phyloP scores from a whole-genome alignment of 2,888 invertebrate genomes.

The Rhagonycha fulva region DNA sequence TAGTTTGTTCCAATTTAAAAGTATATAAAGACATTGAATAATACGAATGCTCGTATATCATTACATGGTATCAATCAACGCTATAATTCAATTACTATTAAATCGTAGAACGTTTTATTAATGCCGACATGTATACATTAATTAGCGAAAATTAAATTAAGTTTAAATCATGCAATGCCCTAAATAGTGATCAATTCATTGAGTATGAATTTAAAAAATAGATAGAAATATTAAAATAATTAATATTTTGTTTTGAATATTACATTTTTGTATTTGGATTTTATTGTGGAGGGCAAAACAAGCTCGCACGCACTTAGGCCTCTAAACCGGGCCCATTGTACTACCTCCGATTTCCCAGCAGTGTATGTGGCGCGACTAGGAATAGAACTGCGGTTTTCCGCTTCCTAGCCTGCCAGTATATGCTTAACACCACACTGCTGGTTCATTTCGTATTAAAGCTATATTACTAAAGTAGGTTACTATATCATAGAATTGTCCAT shows the following conservation, averaged over 20 bases:
- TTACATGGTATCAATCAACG: neutral
- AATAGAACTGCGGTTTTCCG: too few relatives aligned
- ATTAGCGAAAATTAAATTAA: neutral
- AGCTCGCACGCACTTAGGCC: too few relatives aligned
- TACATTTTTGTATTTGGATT: too few relatives aligned
- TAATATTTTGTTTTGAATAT: neutral
- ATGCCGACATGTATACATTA: neutral
- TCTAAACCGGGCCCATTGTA: too few relatives aligned
- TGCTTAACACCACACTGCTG: too few relatives aligned
- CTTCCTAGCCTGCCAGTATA: too few relatives aligned
- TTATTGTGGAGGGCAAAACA: too few relatives aligned
- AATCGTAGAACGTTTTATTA: neutral
- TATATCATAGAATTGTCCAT: too few relatives aligned
- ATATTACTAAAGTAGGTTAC: too few relatives aligned
- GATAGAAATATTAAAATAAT: neutral
- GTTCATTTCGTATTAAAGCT: too few relatives aligned
- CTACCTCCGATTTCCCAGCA: too few relatives aligned
- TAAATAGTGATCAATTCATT: neutral
- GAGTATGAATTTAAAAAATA: neutral
- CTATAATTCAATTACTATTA: neutral
- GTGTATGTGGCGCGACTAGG: too few relatives aligned
- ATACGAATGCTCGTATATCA: neutral
- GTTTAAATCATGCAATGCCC: neutral
- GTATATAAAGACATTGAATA: neutral
- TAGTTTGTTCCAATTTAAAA: neutral